phyloP scores from a whole-genome alignment of 2,113 vertebrate genomes.

The Marmota flaviventris region DNA sequence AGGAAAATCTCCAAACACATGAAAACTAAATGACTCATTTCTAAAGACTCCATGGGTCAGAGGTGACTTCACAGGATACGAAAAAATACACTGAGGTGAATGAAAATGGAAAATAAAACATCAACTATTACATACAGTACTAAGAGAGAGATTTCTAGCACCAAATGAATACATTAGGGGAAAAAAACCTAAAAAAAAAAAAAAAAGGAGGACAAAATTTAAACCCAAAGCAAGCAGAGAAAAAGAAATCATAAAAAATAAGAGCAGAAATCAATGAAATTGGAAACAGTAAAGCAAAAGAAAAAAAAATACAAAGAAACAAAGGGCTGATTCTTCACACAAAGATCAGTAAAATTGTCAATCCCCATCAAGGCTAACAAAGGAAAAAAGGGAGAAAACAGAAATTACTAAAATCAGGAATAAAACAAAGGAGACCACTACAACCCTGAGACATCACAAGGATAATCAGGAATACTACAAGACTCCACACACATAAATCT shows the following conservation, averaged over 20 bases:
- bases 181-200: background rate
- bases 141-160: conserved; percentile 8
- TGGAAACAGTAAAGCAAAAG: background rate
- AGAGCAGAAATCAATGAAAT: background rate
- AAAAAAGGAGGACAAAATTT: too few relatives aligned
- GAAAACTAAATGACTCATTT: background rate
- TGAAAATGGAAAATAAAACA: conserved; percentile 21
- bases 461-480: background rate
- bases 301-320: conserved; percentile 23
- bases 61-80: background rate
- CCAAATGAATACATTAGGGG: background rate
- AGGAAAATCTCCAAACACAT: conserved; percentile 23
- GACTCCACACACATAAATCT: background rate
- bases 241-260: background rate
- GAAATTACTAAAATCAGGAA: background rate
- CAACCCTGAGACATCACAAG: background rate
- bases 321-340: background rate
- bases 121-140: background rate
- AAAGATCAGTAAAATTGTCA: conserved; percentile 14
- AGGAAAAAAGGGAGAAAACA: background rate
- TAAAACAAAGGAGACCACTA: background rate
- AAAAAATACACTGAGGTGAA: background rate
- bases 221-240: background rate
- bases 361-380: background rate
- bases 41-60: background rate